Percentiles rank a stretch among this genome's conserved stretches.
These are phyloP conservation scores for Rhipidura dahli DNA, from an alignment of 2,113 vertebrate genomes.

Conservation along the genomic window DNA sequence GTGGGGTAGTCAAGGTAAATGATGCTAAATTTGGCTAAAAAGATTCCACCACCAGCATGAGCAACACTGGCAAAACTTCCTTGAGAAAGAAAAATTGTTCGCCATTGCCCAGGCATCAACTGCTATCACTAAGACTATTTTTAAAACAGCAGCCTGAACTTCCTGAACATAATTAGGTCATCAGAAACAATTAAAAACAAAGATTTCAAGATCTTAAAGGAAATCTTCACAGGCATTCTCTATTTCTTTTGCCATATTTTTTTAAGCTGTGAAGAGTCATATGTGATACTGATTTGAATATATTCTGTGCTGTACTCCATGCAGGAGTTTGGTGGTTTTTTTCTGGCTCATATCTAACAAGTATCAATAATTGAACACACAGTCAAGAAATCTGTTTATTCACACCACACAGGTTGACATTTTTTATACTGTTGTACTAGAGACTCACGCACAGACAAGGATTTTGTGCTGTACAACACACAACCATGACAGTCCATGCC, in stretches of 20 bases:
- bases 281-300: background rate
- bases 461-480: background rate
- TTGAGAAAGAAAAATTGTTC: background rate
- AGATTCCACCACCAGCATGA: background rate
- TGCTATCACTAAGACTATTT: background rate
- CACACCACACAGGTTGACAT: background rate
- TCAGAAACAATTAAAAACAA: background rate
- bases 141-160: background rate
- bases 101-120: background rate
- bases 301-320: background rate
- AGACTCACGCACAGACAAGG: background rate
- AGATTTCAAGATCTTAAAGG: background rate
- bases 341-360: background rate
- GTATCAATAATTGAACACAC: background rate
- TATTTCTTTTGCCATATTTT: background rate
- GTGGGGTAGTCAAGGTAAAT: background rate
- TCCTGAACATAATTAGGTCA: background rate
- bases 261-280: background rate
- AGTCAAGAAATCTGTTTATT: background rate
- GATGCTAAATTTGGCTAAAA: background rate
- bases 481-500: background rate
- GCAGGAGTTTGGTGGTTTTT: background rate
- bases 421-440: background rate
- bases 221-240: background rate
- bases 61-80: background rate